Conservation (phyloP, 2,797 vertebrate genomes). For the Sus cebifrons region DNA sequence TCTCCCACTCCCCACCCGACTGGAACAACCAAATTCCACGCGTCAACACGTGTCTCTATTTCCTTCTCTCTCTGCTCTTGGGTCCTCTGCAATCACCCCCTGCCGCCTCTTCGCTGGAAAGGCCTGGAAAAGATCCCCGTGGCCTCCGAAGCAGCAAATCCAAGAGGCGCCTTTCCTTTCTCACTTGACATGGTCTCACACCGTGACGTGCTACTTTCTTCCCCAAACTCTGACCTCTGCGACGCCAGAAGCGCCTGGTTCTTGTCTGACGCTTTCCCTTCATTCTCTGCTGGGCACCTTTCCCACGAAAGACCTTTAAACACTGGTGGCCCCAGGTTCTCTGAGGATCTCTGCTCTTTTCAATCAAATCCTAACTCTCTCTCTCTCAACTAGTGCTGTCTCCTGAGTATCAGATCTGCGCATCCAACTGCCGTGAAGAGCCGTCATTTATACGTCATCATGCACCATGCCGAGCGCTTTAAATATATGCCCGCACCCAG, state of each 20-base stretch:
- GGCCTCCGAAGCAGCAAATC: slow-evolving; percentile 13
- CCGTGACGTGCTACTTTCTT: neutral
- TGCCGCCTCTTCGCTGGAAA: neutral
- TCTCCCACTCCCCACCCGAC: neutral
- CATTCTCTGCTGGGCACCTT: slow-evolving; percentile 2
- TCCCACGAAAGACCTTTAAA: slow-evolving; percentile 50
- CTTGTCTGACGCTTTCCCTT: slow-evolving; percentile 22
- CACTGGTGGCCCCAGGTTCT: neutral
- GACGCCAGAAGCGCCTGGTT: neutral
- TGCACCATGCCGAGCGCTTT: neutral
- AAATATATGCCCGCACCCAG: neutral
- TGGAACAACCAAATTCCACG: neutral
- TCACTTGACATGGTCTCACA: slow-evolving; percentile 14
- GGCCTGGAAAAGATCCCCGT: neutral
- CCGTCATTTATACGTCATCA: slow-evolving; percentile 23
- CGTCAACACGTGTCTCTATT: neutral
- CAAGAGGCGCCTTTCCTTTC: slow-evolving; percentile 48
- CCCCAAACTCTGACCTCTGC: slow-evolving; percentile 1
- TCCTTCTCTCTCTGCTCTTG: neutral
- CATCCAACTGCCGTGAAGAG: neutral
- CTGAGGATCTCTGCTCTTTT: slow-evolving; percentile 25
- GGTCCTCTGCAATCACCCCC: neutral
- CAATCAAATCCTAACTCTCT: slow-evolving; percentile 26
- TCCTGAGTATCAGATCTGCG: slow-evolving; percentile 29
- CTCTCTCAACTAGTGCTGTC: neutral